These are phyloP conservation scores for Carassius gibelio DNA, from an alignment of 2,113 vertebrate genomes.

Conservation along the genomic window DNA sequence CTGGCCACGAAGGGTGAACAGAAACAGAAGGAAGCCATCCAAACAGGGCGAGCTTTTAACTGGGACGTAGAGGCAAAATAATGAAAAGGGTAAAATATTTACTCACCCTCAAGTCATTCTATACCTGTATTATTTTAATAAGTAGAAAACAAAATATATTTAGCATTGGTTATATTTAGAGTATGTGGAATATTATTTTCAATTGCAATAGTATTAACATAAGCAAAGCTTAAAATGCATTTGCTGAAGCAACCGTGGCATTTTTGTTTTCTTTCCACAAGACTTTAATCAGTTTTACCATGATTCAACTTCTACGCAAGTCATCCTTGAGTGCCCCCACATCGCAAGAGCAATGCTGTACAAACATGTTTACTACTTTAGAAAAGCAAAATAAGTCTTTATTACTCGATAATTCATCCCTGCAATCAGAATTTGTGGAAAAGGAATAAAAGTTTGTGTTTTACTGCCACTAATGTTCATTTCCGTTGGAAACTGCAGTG, in stretches of 20 bases:
- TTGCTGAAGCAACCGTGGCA: neutral
- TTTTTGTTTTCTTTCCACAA: neutral
- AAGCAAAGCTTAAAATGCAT: neutral
- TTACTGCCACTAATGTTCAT: no score
- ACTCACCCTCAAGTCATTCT: no score
- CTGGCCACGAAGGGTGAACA: constrained; percentile 9
- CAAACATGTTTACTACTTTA: neutral
- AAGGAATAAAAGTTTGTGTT: no score
- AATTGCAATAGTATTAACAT: no score
- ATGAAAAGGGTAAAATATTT: no score
- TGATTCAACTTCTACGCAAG: neutral
- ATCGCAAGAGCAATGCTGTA: neutral
- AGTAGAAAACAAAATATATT: neutral
- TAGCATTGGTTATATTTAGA: no score
- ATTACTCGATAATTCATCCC: neutral
- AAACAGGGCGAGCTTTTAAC: constrained; percentile 20
- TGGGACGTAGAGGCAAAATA: constrained; percentile 18
- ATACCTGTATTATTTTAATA: no score
- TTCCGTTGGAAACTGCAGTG: no score
- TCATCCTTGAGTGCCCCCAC: no score
- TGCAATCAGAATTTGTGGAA: no score
- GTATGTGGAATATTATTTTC: no score
- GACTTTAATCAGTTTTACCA: neutral
- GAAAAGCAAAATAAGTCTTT: neutral
- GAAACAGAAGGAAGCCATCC: constrained; percentile 28